Evolutionary conservation across 1,140 invertebrate species (phyloP).

Genomic region (Drosophila burlai): DNA sequence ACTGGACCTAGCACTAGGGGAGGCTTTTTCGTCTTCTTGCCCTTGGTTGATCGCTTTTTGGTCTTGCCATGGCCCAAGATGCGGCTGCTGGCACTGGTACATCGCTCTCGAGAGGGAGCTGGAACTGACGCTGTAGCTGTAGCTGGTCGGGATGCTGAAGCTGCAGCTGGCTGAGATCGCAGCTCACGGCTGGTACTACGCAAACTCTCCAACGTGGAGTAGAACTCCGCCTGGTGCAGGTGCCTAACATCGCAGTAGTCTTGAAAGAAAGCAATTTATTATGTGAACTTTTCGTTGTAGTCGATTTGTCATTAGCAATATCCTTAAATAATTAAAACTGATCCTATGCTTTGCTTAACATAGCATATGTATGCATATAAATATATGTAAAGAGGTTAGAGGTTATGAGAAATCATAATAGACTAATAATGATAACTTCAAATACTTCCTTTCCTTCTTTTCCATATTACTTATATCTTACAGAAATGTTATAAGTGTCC

Average conservation of each 20-base stretch:
- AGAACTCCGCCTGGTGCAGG: constrained; percentile 77
- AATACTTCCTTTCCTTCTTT: neutral
- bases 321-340: neutral
- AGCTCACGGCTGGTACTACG: constrained; percentile 73
- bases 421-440: neutral
- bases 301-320: neutral
- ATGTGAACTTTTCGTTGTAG: too few species aligned
- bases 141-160: neutral
- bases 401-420: too few species aligned
- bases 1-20: constrained; percentile 14
- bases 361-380: neutral
- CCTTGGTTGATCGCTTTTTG: constrained; percentile 52
- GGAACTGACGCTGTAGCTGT: neutral
- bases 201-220: constrained; percentile 73
- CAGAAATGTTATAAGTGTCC: too few species aligned
- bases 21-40: constrained; percentile 54
- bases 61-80: constrained; percentile 36
- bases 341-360: too few species aligned
- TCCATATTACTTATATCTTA: neutral
- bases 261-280: constrained; percentile 12
- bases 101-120: constrained; percentile 24
- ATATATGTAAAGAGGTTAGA: neutral
- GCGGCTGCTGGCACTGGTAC: constrained; percentile 44
- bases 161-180: constrained; percentile 40
- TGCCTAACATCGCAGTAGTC: constrained; percentile 84